Conservation (phyloP, 2,888 invertebrate species). For the Bombyx huttoni region DNA sequence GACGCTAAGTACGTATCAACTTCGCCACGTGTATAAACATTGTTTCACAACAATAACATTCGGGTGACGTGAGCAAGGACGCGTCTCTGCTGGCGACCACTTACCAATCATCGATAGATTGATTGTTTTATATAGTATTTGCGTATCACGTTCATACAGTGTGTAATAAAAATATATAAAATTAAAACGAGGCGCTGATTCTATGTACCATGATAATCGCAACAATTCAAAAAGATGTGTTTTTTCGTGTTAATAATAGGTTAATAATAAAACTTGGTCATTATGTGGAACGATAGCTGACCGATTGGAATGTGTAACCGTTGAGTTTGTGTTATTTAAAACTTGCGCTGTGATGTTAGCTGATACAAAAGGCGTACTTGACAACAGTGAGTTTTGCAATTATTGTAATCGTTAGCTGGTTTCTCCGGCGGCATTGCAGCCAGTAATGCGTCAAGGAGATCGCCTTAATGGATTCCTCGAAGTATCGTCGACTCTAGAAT, state of each 20-base stretch:
- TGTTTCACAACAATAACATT: conserved; percentile 68
- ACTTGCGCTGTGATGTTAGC: conserved; percentile 29
- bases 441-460: conserved; percentile 46
- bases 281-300: conserved; percentile 7
- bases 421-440: conserved; percentile 24
- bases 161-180: not conserved
- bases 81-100: conserved; percentile 30
- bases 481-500: conserved; percentile 35
- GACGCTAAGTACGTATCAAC: conserved; percentile 47
- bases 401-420: conserved; percentile 14
- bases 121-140: conserved; percentile 25
- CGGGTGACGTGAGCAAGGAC: conserved; percentile 53
- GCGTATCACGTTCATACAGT: conserved; percentile 14
- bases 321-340: conserved; percentile 11
- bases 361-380: conserved; percentile 23
- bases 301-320: conserved; percentile 9
- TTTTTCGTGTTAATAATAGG: conserved; percentile 15
- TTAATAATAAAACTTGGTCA: conserved; percentile 7
- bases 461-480: conserved; percentile 48
- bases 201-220: conserved; percentile 6
- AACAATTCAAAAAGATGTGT: conserved; percentile 16
- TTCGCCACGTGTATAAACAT: conserved; percentile 67
- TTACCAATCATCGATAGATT: conserved; percentile 25
- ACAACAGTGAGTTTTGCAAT: conserved; percentile 35
- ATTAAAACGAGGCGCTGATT: conserved; percentile 9